These are phyloP conservation scores for Cephus cinctus DNA, from an alignment of 1,140 invertebrate species.

Conservation along the genomic window DNA sequence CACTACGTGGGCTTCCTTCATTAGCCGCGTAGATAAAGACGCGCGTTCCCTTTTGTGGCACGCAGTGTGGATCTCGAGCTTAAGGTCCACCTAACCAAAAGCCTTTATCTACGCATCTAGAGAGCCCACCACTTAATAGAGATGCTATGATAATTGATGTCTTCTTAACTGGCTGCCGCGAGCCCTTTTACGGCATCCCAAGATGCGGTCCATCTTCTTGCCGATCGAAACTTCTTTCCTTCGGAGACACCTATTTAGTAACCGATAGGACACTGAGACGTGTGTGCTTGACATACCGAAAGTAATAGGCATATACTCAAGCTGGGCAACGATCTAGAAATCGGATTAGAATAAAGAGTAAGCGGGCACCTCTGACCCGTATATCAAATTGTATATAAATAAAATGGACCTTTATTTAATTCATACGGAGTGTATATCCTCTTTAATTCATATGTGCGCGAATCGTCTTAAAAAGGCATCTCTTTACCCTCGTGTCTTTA, in stretches of 20 bases:
- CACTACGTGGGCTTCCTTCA: too few species aligned
- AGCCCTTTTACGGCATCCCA: background rate
- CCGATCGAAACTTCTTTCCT: background rate
- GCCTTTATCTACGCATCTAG: slow-evolving; percentile 25
- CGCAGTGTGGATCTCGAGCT: too few species aligned
- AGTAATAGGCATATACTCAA: slow-evolving; percentile 5
- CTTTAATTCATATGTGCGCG: too few species aligned
- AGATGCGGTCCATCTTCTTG: background rate
- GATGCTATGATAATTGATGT: slow-evolving; percentile 29
- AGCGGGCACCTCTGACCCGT: too few species aligned
- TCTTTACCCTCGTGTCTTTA: too few species aligned
- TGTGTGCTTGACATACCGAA: slow-evolving; percentile 10
- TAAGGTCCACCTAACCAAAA: slow-evolving; percentile 12
- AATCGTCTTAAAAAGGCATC: too few species aligned
- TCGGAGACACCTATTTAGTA: slow-evolving; percentile 3
- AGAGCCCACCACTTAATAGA: slow-evolving; percentile 23
- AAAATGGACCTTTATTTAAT: too few species aligned
- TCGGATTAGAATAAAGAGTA: too few species aligned
- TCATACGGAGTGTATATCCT: too few species aligned
- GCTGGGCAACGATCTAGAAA: background rate
- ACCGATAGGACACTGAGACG: slow-evolving; percentile 11
- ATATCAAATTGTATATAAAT: too few species aligned
- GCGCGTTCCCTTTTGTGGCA: background rate
- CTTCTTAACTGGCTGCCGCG: background rate
- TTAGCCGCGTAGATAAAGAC: too few species aligned